Base-by-base conservation (phyloP, 2,888 invertebrate genomes). In the Syrphus vitripennis region DNA sequence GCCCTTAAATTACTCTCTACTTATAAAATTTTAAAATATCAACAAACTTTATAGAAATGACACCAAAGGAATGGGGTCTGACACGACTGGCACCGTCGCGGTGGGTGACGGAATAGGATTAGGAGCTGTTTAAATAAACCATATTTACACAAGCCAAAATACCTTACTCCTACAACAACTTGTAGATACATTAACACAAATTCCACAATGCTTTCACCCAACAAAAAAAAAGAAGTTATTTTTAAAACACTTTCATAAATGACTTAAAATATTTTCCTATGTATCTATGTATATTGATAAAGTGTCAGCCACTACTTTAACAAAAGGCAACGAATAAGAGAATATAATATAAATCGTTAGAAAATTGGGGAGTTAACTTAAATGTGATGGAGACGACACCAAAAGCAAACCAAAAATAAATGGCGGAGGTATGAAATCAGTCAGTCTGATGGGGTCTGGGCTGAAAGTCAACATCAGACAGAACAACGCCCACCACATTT, bases 401-500 rank as follows among this genome's bases (percentile, higher is more conserved):
- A 42, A 65, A 42, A 29, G 42, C 26, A 3, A 45, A 29, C 63
- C 40, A 63, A 40, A n/a, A 29, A 40, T 40, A 63, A 42, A 40
- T 16, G 14, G 6, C 45, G 16, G 42, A 45, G 65, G 29, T 45
- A 45, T 31, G 29, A 65, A 45, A 45, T 65, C 12, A n/a, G 6
- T n/a, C 14, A 12, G 34, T 3, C 9, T 34, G 34, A 34, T 26
- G 24, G 24, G 16, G 45, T 65, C 19, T 45, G 45, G 29, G 19
- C 45, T 45, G 19, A 16, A n/a, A 65, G 65, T 65, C 45, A 45
- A 63, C 42, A 31, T 19, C 57, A 65, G 65, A 65, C 65, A 45
- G 29, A 65, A 65, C 65, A 65, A 65, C 65, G 65, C 65, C 65
- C 65, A 65, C 65, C 42, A 65, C 29, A 65, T 65, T 65, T 29